Evolutionary conservation across 2,888 invertebrate genomes (phyloP), one percentile per base, ranked within the genome.

Genomic region (Sphaerophoria rueppellii): DNA sequence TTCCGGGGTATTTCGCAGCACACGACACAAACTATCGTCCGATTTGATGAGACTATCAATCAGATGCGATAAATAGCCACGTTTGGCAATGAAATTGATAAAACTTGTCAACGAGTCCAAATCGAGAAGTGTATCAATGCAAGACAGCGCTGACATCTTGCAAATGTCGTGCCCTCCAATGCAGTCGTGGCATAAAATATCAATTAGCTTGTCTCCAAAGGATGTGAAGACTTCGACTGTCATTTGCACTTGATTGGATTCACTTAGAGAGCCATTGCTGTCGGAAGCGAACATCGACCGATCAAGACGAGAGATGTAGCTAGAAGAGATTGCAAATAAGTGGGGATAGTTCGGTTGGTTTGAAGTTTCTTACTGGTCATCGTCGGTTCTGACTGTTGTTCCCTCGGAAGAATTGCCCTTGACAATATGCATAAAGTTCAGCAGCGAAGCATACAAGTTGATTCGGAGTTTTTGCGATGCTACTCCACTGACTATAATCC

Each of bases 141-240:
- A 96, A 0, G 97, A 95, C 87, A 98, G 92, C 0, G 98, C 96
- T 71, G 97, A 93, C 95, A 98, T 97, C 91, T 97, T 95, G 89
- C 97, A 97, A 11, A 98, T 95, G 88, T 98, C 97, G 89, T 97
- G 97, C 0, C 97, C 97, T 1, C 96, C 96, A 9, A 96, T 96
- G 80, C 96, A 96, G 91, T 98, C 98, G 71, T 96, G 95, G 87
- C 97, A 97, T 70, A 98, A 91, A 46, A 95, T 95, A 87, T 96
- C 95, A 89, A 97, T 95, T 60, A 98, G 91, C 89, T 95, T 95
- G 86, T 96, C 96, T 0, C 97, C 97, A 88, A 96, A 97, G 4
- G 95, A 94, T 16, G 94, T 93, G 34, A 97, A 93, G 0, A 95
- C 94, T 86, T 95, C 94, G 24, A 94, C 92, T 1, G 95, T 89